phyloP scores from a whole-genome alignment of 2,797 vertebrate species.

The Microcaecilia unicolor region DNA sequence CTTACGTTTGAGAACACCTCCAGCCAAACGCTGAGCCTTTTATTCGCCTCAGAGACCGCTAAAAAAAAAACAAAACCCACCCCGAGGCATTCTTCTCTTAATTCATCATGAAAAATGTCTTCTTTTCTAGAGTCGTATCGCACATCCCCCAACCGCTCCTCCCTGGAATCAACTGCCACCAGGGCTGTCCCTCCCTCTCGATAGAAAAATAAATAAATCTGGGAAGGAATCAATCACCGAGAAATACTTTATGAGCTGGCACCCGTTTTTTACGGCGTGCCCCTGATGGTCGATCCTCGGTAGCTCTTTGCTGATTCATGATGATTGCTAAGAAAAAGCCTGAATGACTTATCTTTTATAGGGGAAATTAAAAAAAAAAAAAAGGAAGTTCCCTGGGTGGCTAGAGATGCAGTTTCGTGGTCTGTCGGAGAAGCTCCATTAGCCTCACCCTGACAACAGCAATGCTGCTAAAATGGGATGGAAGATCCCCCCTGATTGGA shows the following conservation, averaged over 20 bases:
- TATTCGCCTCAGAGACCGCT: conserved; percentile 1
- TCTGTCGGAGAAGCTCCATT: conserved; percentile 43
- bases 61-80: conserved; percentile 2
- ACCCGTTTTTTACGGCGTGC: conserved; percentile 28
- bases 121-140: conserved; percentile 20
- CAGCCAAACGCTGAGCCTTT: not conserved
- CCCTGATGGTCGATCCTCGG: conserved; percentile 23
- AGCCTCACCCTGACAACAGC: conserved; percentile 33
- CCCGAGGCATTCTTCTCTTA: conserved; percentile 4
- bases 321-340: conserved; percentile 40
- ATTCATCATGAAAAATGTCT: conserved; percentile 12
- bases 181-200: conserved; percentile 7
- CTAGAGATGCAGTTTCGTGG: conserved; percentile 25
- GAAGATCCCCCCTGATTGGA: conserved; percentile 32
- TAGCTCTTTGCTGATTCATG: conserved; percentile 54
- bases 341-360: conserved; percentile 47
- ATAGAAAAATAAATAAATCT: conserved; percentile 13
- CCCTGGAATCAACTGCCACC: conserved; percentile 11
- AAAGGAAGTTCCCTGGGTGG: conserved; percentile 33
- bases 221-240: conserved; percentile 29
- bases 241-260: conserved; percentile 32
- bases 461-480: conserved; percentile 35
- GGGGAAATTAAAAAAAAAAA: conserved; percentile 12
- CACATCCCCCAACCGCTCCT: conserved; percentile 15
- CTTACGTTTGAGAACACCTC: conserved; percentile 14